These are phyloP conservation scores for Manis javanica DNA, from an alignment of 2,797 vertebrate species.

Conservation along the genomic window DNA sequence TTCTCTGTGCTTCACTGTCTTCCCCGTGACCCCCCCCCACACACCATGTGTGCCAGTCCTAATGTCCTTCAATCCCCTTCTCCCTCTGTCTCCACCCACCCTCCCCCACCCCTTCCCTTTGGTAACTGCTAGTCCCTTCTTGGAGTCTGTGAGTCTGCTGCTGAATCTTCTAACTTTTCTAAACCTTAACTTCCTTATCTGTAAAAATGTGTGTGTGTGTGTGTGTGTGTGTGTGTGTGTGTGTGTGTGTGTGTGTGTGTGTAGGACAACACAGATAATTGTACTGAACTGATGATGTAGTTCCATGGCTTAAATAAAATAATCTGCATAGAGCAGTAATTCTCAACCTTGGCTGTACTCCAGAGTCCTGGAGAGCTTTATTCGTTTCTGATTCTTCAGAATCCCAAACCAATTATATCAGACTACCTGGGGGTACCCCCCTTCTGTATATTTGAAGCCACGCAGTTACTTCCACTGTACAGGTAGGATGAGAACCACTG, in stretches of 20 bases:
- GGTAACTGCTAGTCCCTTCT: too few relatives aligned
- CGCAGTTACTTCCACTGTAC: neutral
- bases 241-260: too few relatives aligned
- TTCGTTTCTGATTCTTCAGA: neutral
- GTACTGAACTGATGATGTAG: neutral
- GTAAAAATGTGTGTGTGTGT: neutral
- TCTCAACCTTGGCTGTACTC: neutral
- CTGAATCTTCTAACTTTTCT: neutral
- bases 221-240: too few relatives aligned
- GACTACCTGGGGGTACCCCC: neutral
- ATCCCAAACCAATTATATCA: neutral
- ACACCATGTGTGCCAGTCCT: too few relatives aligned
- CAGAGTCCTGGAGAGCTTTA: neutral
- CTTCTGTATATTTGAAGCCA: neutral
- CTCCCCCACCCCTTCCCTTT: too few relatives aligned
- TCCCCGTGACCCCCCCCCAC: too few relatives aligned
- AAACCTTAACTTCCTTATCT: neutral
- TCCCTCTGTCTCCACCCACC: too few relatives aligned
- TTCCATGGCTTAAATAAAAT: neutral
- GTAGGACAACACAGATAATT: neutral
- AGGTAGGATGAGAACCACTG: neutral
- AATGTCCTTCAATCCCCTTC: too few relatives aligned
- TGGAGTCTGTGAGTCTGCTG: too few relatives aligned
- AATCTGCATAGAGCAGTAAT: neutral
- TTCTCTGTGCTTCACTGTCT: too few relatives aligned